Percentiles rank a stretch among this genome's conserved stretches.
Evolutionary conservation across 2,797 vertebrate species (phyloP).

Genomic region (Rhinophrynus dorsalis): DNA sequence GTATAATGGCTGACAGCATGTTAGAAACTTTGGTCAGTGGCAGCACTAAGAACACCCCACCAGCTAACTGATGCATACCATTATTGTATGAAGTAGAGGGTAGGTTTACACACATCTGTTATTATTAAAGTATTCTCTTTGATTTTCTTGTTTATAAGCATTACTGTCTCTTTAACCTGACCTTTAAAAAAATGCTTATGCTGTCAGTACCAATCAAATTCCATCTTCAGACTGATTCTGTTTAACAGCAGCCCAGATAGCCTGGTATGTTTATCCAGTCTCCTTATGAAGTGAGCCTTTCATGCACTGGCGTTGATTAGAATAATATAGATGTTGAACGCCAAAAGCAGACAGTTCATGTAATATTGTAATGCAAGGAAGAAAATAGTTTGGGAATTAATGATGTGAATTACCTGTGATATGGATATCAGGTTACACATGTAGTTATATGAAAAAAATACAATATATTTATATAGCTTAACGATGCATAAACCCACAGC

Average conservation of each 20-base stretch:
- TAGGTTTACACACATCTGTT: too few species aligned
- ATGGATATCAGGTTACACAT: background rate
- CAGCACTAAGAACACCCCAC: too few species aligned
- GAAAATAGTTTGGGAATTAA: background rate
- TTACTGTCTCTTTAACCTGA: too few species aligned
- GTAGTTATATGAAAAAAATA: background rate
- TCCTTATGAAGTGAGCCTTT: background rate
- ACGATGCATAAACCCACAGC: background rate
- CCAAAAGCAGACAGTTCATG: background rate
- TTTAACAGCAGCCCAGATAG: background rate
- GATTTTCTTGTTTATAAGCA: too few species aligned
- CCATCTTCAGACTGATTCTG: background rate
- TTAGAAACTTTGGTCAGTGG: too few species aligned
- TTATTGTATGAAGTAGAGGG: too few species aligned
- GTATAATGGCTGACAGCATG: too few species aligned
- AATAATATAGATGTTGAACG: background rate
- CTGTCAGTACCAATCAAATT: background rate
- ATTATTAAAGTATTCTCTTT: too few species aligned
- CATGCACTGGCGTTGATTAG: background rate
- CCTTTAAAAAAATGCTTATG: background rate
- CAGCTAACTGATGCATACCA: too few species aligned
- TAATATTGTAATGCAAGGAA: background rate
- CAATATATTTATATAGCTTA: background rate
- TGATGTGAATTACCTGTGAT: background rate
- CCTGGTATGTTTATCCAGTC: background rate